These are phyloP conservation scores for Bibio marci DNA, from an alignment of 2,888 invertebrate genomes.

Conservation along the genomic window DNA sequence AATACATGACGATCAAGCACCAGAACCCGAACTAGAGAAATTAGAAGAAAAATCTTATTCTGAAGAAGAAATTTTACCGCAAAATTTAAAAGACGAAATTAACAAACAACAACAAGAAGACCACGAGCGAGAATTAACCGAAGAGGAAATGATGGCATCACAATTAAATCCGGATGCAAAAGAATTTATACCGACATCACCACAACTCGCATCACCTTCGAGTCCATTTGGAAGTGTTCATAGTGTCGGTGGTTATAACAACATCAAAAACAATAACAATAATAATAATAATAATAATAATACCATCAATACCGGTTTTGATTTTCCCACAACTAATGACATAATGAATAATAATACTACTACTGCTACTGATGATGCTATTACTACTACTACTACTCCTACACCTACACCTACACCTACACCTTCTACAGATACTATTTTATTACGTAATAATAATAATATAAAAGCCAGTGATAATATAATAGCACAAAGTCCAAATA, in stretches of 20 bases:
- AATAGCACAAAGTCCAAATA: conserved; percentile 55
- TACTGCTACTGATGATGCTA: neutral
- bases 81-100: too few relatives aligned
- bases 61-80: too few relatives aligned
- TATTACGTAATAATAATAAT: conserved; percentile 6
- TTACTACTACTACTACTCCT: neutral
- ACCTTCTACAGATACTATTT: too few relatives aligned
- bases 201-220: conserved; percentile 30
- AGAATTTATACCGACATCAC: conserved; percentile 60
- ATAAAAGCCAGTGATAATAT: conserved; percentile 22
- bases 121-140: conserved; percentile 6
- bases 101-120: too few relatives aligned
- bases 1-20: too few relatives aligned
- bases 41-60: too few relatives aligned
- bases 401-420: too few relatives aligned
- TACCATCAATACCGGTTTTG: neutral
- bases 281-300: too few relatives aligned
- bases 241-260: neutral
- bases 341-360: too few relatives aligned
- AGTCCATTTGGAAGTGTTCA: conserved; percentile 23
- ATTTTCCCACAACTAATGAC: neutral
- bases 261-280: too few relatives aligned
- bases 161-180: conserved; percentile 71
- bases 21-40: too few relatives aligned
- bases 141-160: conserved; percentile 48